Evolutionary conservation across 2,797 vertebrate genomes (phyloP), one percentile per base, ranked within the genome.

Genomic region (Toxotes lorentzi): DNA sequence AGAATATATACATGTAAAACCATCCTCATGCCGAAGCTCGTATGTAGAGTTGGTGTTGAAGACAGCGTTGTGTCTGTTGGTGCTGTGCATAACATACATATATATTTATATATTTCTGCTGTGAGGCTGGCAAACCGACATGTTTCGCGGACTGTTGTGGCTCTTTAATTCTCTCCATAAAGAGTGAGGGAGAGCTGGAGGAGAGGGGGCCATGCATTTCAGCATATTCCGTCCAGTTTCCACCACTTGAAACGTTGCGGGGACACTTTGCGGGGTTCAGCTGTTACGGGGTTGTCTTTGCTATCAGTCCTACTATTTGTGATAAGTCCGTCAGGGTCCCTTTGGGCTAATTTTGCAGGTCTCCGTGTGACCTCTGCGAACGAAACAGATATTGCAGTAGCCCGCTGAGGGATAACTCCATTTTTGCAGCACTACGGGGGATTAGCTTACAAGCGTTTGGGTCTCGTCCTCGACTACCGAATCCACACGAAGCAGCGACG

Each of bases 361-460:
- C 79, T 89, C 53, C 24, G 79, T 70, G 87, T 95, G 93, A 94
- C 93, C 94, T 93, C 91, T 92, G 90, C 62, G 81, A 65, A 60
- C 76, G 81, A 4, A 81, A 53, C 76, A 88, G 62, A 82, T 85
- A 84, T 85, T 88, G 88, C 89, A 78, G 89, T 7, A 65, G 81
- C 59, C 82, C 59, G 66, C 73, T 59, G 73, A 86, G 82, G 79
- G 71, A 73, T 81, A 80, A 89, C 87, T 89, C 88, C 77, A 53
- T 69, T 76, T 70, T 79, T 76, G 72, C 76, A 69, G 53, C 21
- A 58, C 76, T 34, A 71, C 51, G 24, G 65, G 75, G 61, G 85
- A 59, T 84, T 81, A 75, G 68, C 45, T 83, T 66, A 30, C 85
- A 79, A 56, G 81, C 70, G 73, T 83, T 79, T 53, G 67, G 70